phyloP scores from a whole-genome alignment of 2,113 vertebrate genomes.

The Plectropomus leopardus region DNA sequence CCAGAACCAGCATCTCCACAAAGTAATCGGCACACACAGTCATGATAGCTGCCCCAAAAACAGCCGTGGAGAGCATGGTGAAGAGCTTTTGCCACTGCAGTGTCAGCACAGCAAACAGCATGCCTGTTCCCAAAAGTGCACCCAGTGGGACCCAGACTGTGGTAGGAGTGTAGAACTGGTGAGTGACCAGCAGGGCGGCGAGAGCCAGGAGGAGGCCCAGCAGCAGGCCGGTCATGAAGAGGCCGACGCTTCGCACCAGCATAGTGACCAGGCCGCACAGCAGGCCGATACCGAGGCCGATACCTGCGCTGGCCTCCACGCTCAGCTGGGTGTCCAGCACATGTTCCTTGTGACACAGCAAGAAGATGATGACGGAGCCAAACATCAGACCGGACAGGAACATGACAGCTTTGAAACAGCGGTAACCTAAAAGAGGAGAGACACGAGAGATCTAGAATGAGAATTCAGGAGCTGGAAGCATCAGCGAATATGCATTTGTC shows the following conservation, averaged over 20 bases:
- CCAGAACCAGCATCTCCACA: slow-evolving; percentile 87
- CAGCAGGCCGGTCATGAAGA: slow-evolving; percentile 92
- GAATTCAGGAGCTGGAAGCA: background rate
- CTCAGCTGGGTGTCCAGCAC: slow-evolving; percentile 92
- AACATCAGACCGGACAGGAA: slow-evolving; percentile 93
- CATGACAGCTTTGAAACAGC: slow-evolving; percentile 94
- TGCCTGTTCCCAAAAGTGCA: slow-evolving; percentile 86
- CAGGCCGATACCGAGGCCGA: slow-evolving; percentile 91
- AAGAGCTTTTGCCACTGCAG: slow-evolving; percentile 90
- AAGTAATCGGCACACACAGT: slow-evolving; percentile 90
- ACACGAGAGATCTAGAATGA: background rate
- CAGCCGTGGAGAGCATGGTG: slow-evolving; percentile 88
- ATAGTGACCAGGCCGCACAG: slow-evolving; percentile 92
- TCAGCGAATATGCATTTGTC: background rate
- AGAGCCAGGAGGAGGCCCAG: slow-evolving; percentile 89
- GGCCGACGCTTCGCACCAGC: slow-evolving; percentile 91
- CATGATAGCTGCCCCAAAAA: slow-evolving; percentile 89
- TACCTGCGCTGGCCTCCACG: slow-evolving; percentile 90
- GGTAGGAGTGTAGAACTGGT: slow-evolving; percentile 88
- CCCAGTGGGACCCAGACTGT: slow-evolving; percentile 91
- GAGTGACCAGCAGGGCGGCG: slow-evolving; percentile 84
- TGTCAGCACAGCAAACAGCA: slow-evolving; percentile 90
- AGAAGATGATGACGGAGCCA: slow-evolving; percentile 90
- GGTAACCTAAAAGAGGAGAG: slow-evolving; percentile 83
- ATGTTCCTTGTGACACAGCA: slow-evolving; percentile 91